Evolutionary conservation across 1,140 invertebrate genomes (phyloP).

Genomic region (Adoxophyes honmai): DNA sequence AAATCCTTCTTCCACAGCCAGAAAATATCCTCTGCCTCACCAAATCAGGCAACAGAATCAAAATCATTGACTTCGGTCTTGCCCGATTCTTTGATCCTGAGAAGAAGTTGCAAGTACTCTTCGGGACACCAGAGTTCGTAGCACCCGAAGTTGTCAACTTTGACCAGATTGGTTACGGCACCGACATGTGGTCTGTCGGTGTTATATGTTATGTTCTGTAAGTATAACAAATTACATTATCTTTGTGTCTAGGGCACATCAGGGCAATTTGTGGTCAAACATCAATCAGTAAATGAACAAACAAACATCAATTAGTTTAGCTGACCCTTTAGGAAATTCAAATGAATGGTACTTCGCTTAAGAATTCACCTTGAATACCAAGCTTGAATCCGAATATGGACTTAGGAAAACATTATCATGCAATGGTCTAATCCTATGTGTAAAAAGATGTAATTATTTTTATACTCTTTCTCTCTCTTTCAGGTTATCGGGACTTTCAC

Average conservation of each 20-base stretch:
- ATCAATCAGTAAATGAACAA: too few relatives aligned
- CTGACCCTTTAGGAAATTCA: too few relatives aligned
- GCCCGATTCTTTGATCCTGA: slow-evolving; percentile 94
- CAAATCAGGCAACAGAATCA: slow-evolving; percentile 96
- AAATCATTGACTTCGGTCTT: slow-evolving; percentile 98
- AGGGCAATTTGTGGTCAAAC: too few relatives aligned
- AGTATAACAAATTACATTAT: slow-evolving; percentile 78
- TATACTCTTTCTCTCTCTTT: slow-evolving; percentile 24
- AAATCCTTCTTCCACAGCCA: slow-evolving; percentile 80
- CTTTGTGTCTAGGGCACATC: too few relatives aligned
- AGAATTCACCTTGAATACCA: too few relatives aligned
- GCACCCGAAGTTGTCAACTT: slow-evolving; percentile 99
- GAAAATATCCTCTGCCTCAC: slow-evolving; percentile 98
- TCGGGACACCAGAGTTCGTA: slow-evolving; percentile 99
- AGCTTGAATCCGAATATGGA: too few relatives aligned
- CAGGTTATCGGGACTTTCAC: slow-evolving; percentile 97
- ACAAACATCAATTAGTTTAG: too few relatives aligned
- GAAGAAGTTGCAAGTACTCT: slow-evolving; percentile 94
- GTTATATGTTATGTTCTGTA: slow-evolving; percentile 98
- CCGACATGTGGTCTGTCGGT: slow-evolving; percentile 99
- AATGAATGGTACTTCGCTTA: too few relatives aligned
- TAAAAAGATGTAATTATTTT: too few relatives aligned
- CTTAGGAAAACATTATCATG: too few relatives aligned
- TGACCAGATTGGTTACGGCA: slow-evolving; percentile 95
- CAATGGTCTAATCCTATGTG: too few relatives aligned